Evolutionary conservation across 2,888 invertebrate species (phyloP).

Genomic region (Antitype chi): DNA sequence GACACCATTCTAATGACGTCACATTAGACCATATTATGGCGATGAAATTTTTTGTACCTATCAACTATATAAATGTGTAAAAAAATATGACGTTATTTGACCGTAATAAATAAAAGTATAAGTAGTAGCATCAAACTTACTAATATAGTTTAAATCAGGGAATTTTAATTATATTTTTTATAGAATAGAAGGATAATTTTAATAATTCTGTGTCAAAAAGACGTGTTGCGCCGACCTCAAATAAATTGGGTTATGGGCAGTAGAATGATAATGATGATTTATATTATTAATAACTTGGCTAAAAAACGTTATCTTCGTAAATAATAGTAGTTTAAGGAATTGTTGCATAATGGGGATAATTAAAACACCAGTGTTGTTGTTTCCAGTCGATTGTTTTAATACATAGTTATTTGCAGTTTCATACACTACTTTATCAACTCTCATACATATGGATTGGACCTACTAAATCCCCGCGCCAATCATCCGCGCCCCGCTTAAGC

Average conservation of each 20-base stretch:
- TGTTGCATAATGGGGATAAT: too few relatives aligned
- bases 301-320: not conserved
- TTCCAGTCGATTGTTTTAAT: too few relatives aligned
- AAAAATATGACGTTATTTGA: conserved; percentile 11
- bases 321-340: not conserved
- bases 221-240: too few relatives aligned
- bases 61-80: not conserved
- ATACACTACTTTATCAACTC: not conserved
- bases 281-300: too few relatives aligned
- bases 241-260: too few relatives aligned
- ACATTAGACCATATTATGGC: not conserved
- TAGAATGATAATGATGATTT: too few relatives aligned
- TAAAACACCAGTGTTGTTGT: too few relatives aligned
- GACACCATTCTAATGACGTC: conserved; percentile 1
- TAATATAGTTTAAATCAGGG: not conserved
- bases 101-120: not conserved
- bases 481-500: too few relatives aligned
- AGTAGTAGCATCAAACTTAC: not conserved
- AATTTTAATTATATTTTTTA: not conserved
- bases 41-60: not conserved
- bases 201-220: not conserved
- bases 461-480: too few relatives aligned
- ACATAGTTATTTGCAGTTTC: too few relatives aligned
- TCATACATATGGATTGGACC: too few relatives aligned
- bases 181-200: conserved; percentile 1